These are phyloP conservation scores for Muricea muricata DNA, from an alignment of 92 coral and sea anemone genomes.

Conservation along the genomic window DNA sequence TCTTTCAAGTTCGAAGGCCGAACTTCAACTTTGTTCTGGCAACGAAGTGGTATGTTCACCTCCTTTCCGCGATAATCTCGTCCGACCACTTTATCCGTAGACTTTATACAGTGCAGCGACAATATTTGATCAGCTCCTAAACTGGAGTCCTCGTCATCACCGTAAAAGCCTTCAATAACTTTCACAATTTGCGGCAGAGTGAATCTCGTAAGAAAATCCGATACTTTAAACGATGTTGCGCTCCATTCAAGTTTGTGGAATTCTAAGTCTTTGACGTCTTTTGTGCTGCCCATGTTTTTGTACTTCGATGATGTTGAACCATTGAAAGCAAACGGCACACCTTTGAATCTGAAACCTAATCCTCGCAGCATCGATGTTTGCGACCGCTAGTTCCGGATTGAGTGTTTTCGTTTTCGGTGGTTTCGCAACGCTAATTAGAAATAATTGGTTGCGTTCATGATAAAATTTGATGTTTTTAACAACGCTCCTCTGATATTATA, in stretches of 20 bases:
- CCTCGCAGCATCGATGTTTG: not conserved
- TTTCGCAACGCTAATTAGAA: no score
- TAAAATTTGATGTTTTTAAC: no score
- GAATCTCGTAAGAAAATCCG: conserved; percentile 81
- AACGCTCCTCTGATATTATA: no score
- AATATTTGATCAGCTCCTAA: conserved; percentile 90
- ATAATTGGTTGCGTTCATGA: no score
- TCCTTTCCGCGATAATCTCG: conserved; percentile 78
- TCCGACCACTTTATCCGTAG: conserved; percentile 85
- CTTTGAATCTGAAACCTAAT: not conserved
- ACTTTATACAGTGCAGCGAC: conserved; percentile 77
- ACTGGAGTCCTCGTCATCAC: conserved; percentile 93
- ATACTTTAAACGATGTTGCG: conserved; percentile 71
- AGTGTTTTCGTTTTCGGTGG: no score
- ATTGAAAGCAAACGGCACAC: not conserved
- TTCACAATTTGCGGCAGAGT: conserved; percentile 90
- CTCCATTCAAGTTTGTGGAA: conserved; percentile 83
- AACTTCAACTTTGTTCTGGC: conserved; percentile 86
- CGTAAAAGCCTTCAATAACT: conserved; percentile 94
- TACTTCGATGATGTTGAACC: no score
- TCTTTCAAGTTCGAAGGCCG: conserved; percentile 85
- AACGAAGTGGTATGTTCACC: conserved; percentile 84
- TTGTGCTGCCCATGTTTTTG: not conserved
- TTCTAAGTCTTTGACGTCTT: conserved; percentile 23
- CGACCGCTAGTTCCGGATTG: not conserved